phyloP scores from a whole-genome alignment of 2,113 vertebrate species.

The Grammomys dolichurus region DNA sequence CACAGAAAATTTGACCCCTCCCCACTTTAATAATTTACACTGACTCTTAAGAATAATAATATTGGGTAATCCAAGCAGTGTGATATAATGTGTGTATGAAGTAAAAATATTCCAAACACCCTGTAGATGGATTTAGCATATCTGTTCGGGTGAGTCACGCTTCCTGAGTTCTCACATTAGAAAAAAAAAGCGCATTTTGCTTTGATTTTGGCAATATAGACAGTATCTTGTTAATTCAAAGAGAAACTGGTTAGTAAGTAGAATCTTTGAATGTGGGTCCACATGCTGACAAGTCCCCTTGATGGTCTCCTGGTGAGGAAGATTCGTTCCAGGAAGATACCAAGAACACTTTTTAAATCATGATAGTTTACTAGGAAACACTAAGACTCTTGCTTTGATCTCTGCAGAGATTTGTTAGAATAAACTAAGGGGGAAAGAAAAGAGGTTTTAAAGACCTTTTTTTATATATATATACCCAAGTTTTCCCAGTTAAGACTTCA shows the following conservation, averaged over 20 bases:
- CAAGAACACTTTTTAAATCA: conserved; percentile 49
- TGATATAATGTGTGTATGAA: conserved; percentile 41
- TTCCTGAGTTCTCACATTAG: conserved; percentile 58
- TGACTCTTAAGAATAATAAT: background rate
- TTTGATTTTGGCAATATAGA: conserved; percentile 62
- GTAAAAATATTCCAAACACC: conserved; percentile 60
- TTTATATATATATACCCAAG: background rate
- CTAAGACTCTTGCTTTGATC: conserved; percentile 15
- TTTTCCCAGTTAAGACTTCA: conserved; percentile 37
- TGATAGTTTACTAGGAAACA: conserved; percentile 50
- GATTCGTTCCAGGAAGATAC: conserved; percentile 17
- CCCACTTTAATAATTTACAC: background rate
- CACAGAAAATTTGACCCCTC: background rate
- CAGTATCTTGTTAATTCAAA: conserved; percentile 57
- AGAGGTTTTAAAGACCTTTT: background rate
- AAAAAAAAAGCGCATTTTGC: conserved; percentile 53
- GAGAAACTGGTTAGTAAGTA: conserved; percentile 37
- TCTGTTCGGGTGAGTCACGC: conserved; percentile 53
- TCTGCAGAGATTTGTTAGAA: conserved; percentile 29
- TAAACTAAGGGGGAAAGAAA: background rate
- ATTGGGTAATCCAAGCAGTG: background rate
- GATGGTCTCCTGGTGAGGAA: background rate
- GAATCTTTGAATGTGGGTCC: background rate
- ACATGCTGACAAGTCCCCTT: conserved; percentile 17
- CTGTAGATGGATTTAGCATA: conserved; percentile 49